Base-by-base conservation (phyloP, 2,797 vertebrate genomes). In the Hoplostethus mediterraneus region DNA sequence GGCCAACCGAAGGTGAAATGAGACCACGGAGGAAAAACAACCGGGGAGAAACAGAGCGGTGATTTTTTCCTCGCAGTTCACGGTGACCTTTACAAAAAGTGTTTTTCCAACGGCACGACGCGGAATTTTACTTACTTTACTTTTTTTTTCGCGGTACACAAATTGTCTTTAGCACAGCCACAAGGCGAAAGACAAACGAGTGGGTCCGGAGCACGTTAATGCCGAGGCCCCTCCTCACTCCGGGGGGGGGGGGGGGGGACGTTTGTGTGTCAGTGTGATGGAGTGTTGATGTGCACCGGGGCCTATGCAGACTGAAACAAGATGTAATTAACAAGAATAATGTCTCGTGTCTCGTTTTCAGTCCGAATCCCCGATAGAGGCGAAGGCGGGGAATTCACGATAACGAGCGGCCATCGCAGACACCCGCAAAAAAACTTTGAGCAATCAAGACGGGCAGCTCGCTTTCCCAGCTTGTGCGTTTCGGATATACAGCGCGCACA, bases 301-400 rank as follows among this genome's bases (percentile, higher is more conserved):
- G 68, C 67, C 84, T 62, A 69, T n/a, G 56, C 78, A 69, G 51
- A 71, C 73, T 78, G 71, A 85, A 90, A 87, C 49, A 54, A 85
- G 73, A 86, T 77, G 87, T 77, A 92, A 93, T 92, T 92, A 93
- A 91, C 75, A 85, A 90, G 90, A 93, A 88, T 82, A 89, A 93
- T 90, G 87, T 86, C 48, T 73, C 63, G 17, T 56, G 77, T 71
- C 80, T 89, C 71, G 83, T 91, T 93, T 91, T 85, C 80, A n/a
- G 48, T 62, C 85, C 40, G 71, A 90, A 88, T 81, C 77, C 68
- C 75, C 74, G 81, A 90, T 75, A 85, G 64, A 67, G 68, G 83
- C 25, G 13, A 79, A 80, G 67, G 72, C 55, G 13, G 53, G 67
- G 83, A 91, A 84, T 86, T 21, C 76, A 72, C 31, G 73, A 92